These are phyloP conservation scores for Gymnothorax reevesii DNA, from an alignment of 2,797 vertebrate species.

Conservation along the genomic window DNA sequence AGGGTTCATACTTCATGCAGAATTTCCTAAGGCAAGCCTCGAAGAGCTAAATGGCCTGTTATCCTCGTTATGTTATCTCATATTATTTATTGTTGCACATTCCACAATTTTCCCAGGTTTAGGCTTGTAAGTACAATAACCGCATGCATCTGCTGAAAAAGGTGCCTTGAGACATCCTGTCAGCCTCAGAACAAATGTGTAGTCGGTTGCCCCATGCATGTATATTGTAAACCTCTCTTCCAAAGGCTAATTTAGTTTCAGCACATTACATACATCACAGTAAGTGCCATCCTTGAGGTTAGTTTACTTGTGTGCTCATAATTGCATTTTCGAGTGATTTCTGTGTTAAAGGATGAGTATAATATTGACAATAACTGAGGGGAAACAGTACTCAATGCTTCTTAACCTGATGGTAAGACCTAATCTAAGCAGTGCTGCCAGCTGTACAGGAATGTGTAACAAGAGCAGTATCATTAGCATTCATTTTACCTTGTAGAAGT, in stretches of 20 bases:
- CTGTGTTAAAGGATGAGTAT: not conserved
- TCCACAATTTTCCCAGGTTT: not conserved
- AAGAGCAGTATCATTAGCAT: not conserved
- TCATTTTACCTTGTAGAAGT: not conserved
- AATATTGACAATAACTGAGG: not conserved
- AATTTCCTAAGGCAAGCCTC: not conserved
- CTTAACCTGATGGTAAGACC: not conserved
- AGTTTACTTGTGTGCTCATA: not conserved
- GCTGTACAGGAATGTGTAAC: not conserved
- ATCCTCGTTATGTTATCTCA: no score
- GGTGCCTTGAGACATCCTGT: not conserved
- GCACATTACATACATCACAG: not conserved
- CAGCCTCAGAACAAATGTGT: not conserved
- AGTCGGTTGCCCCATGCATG: not conserved
- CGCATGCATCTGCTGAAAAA: not conserved
- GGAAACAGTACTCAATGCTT: not conserved
- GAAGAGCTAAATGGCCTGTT: not conserved
- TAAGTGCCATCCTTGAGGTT: not conserved
- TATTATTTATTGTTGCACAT: not conserved
- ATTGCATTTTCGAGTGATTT: not conserved
- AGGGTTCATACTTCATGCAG: no score
- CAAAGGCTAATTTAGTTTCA: not conserved
- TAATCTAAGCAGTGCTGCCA: not conserved
- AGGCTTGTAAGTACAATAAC: not conserved
- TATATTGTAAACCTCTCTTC: not conserved